Conservation (phyloP, 53 echinoderm and acorn worm species). For the Crossaster papposus region DNA sequence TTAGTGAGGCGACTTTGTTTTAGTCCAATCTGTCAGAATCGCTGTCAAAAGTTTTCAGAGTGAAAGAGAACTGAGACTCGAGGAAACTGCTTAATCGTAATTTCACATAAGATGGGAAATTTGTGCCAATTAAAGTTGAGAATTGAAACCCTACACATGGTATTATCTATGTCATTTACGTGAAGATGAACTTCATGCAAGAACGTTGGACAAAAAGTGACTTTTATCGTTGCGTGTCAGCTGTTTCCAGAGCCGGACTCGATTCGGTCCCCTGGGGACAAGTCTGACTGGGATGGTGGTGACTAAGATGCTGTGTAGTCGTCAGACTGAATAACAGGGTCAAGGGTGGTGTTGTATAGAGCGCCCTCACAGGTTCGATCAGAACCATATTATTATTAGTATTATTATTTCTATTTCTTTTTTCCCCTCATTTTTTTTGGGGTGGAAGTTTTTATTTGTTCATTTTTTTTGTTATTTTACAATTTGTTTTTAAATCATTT, state of each 20-base stretch:
- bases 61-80: neutral
- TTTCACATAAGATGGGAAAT: neutral
- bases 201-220: neutral
- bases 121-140: neutral
- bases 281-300: neutral
- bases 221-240: neutral
- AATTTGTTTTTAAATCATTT: no score
- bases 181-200: neutral
- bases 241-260: neutral
- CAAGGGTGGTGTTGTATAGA: neutral
- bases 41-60: neutral
- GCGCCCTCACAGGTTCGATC: neutral
- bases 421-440: neutral
- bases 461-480: no score
- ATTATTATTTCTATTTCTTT: neutral
- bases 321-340: neutral
- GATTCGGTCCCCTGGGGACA: neutral
- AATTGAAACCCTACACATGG: no score
- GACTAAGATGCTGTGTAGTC: constrained; percentile 15
- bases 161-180: neutral
- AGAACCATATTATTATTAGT: neutral
- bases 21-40: neutral
- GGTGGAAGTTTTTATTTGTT: no score
- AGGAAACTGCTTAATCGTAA: neutral
- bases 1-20: neutral